phyloP scores from a whole-genome alignment of 2,888 invertebrate genomes.

The Ypsolopha scabrella region DNA sequence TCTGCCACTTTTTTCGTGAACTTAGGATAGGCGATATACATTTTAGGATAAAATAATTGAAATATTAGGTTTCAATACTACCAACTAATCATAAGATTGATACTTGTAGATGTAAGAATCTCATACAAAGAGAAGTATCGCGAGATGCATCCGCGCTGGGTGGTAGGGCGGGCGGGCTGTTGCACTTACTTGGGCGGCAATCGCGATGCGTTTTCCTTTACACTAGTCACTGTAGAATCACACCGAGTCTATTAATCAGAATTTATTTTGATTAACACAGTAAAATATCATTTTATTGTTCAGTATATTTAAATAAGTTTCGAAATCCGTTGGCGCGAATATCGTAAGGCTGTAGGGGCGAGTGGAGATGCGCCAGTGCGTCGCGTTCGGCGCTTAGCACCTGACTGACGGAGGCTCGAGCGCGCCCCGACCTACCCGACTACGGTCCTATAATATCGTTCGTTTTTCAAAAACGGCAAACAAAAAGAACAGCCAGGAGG shows the following conservation, averaged over 20 bases:
- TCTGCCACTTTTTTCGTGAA: too few species aligned
- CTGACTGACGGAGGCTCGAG: slow-evolving; percentile 60
- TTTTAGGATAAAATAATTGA: too few species aligned
- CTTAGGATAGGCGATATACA: too few species aligned
- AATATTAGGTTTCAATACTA: too few species aligned
- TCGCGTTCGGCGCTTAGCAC: slow-evolving; percentile 60
- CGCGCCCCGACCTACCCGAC: slow-evolving; percentile 67
- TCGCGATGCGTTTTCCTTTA: background rate
- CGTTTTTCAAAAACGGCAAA: slow-evolving; percentile 49
- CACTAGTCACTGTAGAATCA: background rate
- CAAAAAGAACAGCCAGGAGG: slow-evolving; percentile 54
- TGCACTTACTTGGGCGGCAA: background rate
- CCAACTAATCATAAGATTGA: too few species aligned
- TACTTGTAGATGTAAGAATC: background rate
- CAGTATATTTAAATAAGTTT: background rate
- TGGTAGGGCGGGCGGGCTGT: background rate
- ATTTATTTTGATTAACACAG: background rate
- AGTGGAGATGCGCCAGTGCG: slow-evolving; percentile 26
- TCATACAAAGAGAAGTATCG: background rate
- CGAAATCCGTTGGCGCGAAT: background rate
- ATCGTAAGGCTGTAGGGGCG: slow-evolving; percentile 32
- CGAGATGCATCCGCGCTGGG: background rate
- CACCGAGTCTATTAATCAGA: background rate
- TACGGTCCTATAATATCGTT: slow-evolving; percentile 49
- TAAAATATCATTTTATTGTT: background rate